Conservation (phyloP, 2,797 vertebrate genomes). For the Telmatherina bonti region DNA sequence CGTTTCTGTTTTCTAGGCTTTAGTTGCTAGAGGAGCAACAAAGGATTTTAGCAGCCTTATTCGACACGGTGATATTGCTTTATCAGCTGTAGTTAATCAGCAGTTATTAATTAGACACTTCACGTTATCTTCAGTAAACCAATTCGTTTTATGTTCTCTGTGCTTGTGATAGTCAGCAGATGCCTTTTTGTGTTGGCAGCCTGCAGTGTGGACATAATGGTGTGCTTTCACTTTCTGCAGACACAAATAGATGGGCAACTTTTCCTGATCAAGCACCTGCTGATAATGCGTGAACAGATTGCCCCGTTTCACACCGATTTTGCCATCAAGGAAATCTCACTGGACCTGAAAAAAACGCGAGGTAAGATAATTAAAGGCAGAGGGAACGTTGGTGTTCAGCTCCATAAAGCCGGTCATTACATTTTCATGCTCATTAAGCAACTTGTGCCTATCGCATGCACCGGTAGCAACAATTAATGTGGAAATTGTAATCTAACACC, state of each 20-base stretch:
- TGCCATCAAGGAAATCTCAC: constrained; percentile 99
- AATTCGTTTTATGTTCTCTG: constrained; percentile 54
- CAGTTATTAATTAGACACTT: constrained; percentile 69
- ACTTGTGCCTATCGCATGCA: constrained; percentile 78
- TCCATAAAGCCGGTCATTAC: constrained; percentile 80
- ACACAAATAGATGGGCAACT: constrained; percentile 96
- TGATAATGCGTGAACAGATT: constrained; percentile 99
- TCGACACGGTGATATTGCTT: constrained; percentile 49
- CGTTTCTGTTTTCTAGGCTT: constrained; percentile 46
- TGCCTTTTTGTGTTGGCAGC: constrained; percentile 71
- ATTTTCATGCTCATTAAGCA: constrained; percentile 79
- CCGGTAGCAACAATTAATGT: constrained; percentile 79
- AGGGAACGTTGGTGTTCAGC: constrained; percentile 73
- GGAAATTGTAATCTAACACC: constrained; percentile 78
- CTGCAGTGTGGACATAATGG: constrained; percentile 69
- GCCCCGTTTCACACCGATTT: constrained; percentile 99
- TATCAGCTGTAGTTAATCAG: constrained; percentile 62
- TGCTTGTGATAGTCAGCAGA: constrained; percentile 63
- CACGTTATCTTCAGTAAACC: constrained; percentile 59
- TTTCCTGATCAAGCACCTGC: constrained; percentile 99
- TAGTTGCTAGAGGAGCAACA: constrained; percentile 51
- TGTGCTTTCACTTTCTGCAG: constrained; percentile 84
- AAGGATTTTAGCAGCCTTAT: constrained; percentile 43
- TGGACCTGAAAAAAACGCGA: constrained; percentile 99
- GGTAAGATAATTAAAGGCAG: constrained; percentile 87